phyloP scores from a whole-genome alignment of 1,140 invertebrate species.

The Bicyclus anynana region DNA sequence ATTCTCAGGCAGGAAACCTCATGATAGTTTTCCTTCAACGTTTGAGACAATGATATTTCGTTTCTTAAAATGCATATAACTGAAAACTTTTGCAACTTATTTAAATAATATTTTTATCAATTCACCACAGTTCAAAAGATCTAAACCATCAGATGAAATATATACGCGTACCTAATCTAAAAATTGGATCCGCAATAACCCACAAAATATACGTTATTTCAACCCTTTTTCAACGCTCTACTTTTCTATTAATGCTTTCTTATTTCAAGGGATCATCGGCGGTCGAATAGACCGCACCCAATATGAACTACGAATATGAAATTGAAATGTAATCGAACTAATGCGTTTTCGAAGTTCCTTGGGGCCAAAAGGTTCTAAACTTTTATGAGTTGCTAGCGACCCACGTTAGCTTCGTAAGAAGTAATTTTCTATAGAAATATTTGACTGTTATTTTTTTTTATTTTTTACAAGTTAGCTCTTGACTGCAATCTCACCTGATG shows the following conservation, averaged over 20 bases:
- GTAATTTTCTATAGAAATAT: too few species aligned
- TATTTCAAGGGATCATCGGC: not conserved
- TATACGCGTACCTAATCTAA: not conserved
- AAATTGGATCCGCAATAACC: not conserved
- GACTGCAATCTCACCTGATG: too few species aligned
- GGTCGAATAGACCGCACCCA: not conserved
- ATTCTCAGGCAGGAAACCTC: too few species aligned
- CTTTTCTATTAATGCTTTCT: not conserved
- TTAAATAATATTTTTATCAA: not conserved
- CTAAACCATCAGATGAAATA: not conserved
- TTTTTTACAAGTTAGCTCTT: too few species aligned
- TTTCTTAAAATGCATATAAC: too few species aligned
- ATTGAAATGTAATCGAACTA: not conserved
- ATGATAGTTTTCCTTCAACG: too few species aligned
- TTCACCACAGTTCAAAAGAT: not conserved
- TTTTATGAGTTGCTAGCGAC: too few species aligned
- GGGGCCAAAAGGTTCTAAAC: not conserved
- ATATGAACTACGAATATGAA: not conserved
- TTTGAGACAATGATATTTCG: too few species aligned
- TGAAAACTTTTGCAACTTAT: too few species aligned
- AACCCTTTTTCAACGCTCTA: not conserved
- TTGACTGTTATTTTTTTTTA: too few species aligned
- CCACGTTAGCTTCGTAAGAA: too few species aligned
- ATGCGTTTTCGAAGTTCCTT: not conserved
- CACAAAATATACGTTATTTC: not conserved